phyloP scores from a whole-genome alignment of 1,140 invertebrate genomes.

The Ceratina australensis region DNA sequence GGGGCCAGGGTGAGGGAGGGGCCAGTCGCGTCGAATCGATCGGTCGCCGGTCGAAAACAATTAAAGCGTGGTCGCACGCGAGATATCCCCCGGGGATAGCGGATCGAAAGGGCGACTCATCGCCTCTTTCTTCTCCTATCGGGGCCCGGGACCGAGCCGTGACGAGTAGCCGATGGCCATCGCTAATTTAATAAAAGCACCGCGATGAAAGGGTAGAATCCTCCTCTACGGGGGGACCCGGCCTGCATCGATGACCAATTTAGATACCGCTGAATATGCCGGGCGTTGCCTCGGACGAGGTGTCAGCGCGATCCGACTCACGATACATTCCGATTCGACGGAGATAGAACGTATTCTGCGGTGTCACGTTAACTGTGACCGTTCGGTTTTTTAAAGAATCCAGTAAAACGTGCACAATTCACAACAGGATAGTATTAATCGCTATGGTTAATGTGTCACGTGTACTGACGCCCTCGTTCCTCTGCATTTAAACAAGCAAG shows the following conservation, averaged over 20 bases:
- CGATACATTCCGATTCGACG: background rate
- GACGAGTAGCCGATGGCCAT: constrained; percentile 46
- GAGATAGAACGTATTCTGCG: background rate
- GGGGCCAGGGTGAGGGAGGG: background rate
- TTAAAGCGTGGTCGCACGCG: constrained; percentile 35
- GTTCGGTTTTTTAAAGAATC: background rate
- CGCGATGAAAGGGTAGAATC: background rate
- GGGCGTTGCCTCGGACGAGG: constrained; percentile 1
- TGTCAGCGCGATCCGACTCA: constrained; percentile 2
- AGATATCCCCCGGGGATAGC: constrained; percentile 32
- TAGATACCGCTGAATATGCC: constrained; percentile 42
- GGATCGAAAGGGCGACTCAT: constrained; percentile 43
- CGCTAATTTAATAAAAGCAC: constrained; percentile 63
- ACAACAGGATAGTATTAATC: no score
- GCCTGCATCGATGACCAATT: constrained; percentile 55
- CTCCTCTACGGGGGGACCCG: background rate
- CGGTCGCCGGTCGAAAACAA: constrained; percentile 34
- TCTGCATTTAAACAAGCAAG: no score
- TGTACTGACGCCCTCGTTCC: no score
- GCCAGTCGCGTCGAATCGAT: constrained; percentile 24
- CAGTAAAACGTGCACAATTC: background rate
- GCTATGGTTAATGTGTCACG: no score
- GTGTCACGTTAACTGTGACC: constrained; percentile 1
- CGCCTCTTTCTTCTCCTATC: constrained; percentile 25
- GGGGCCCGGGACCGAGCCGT: background rate